A percentile compares a stretch with the other conserved stretches of the same genome.
phyloP scores from a whole-genome alignment of 2,113 vertebrate species.

The Esox niger region DNA sequence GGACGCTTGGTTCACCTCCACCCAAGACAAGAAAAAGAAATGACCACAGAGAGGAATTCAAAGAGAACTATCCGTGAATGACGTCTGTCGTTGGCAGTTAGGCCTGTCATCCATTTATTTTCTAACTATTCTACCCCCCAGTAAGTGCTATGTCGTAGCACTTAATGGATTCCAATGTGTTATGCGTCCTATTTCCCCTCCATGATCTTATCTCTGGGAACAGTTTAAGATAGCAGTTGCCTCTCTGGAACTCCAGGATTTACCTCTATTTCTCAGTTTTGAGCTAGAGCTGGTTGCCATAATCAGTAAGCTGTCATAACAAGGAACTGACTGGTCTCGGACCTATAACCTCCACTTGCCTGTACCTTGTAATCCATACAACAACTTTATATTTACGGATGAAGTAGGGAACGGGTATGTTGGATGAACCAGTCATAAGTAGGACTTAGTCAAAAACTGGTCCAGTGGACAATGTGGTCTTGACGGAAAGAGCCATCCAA shows the following conservation, averaged over 20 bases:
- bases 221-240: background rate
- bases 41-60: constrained; percentile 49
- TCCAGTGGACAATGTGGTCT: too few species aligned
- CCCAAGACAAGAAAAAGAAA: constrained; percentile 96
- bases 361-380: too few species aligned
- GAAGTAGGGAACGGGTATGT: too few species aligned
- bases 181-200: background rate
- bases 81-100: background rate
- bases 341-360: too few species aligned
- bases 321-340: too few species aligned
- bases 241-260: background rate
- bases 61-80: background rate
- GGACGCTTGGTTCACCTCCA: constrained; percentile 94
- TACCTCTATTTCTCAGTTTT: background rate
- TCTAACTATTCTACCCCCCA: background rate
- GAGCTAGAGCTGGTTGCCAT: background rate
- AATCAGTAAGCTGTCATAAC: background rate
- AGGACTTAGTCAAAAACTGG: too few species aligned
- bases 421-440: too few species aligned
- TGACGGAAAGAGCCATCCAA: too few species aligned
- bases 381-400: too few species aligned
- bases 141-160: background rate
- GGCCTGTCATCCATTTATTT: background rate
- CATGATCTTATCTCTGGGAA: constrained; percentile 1
- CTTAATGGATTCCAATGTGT: background rate